Evolutionary conservation across 2,113 vertebrate genomes (phyloP).

Genomic region (Tachysurus fulvidraco): DNA sequence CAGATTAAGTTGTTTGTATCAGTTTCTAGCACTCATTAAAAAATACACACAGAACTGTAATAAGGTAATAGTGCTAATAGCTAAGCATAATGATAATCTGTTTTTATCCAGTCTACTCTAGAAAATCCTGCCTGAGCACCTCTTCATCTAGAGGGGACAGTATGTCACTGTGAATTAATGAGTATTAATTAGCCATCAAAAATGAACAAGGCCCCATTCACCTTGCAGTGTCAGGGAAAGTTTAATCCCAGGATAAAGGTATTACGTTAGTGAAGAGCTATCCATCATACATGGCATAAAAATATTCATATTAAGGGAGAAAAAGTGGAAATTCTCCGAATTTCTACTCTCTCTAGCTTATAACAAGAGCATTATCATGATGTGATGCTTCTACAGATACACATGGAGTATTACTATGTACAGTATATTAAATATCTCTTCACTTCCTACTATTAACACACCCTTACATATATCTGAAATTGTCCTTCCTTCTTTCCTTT

Average conservation of each 20-base stretch:
- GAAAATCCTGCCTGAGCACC: slow-evolving; percentile 21
- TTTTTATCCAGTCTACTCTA: slow-evolving; percentile 28
- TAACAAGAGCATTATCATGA: background rate
- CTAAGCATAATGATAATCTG: slow-evolving; percentile 14
- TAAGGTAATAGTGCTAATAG: background rate
- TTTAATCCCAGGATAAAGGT: slow-evolving; percentile 19
- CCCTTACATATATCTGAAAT: background rate
- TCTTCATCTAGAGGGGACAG: slow-evolving; percentile 23
- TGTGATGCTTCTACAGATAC: background rate
- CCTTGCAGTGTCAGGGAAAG: slow-evolving; percentile 36
- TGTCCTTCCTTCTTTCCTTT: background rate
- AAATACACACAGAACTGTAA: background rate
- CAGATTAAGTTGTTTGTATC: background rate
- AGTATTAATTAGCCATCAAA: slow-evolving; percentile 42
- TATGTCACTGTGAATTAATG: slow-evolving; percentile 39
- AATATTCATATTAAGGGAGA: background rate
- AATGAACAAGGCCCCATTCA: slow-evolving; percentile 31
- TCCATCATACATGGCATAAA: slow-evolving; percentile 15
- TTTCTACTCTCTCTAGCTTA: background rate
- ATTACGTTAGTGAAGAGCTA: background rate
- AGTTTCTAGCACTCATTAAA: background rate
- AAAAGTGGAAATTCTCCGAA: background rate
- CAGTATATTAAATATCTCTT: background rate
- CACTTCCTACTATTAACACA: background rate
- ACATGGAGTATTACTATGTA: background rate